These are phyloP conservation scores for Lophura nycthemera DNA, from an alignment of 2,113 vertebrate genomes.

Conservation along the genomic window DNA sequence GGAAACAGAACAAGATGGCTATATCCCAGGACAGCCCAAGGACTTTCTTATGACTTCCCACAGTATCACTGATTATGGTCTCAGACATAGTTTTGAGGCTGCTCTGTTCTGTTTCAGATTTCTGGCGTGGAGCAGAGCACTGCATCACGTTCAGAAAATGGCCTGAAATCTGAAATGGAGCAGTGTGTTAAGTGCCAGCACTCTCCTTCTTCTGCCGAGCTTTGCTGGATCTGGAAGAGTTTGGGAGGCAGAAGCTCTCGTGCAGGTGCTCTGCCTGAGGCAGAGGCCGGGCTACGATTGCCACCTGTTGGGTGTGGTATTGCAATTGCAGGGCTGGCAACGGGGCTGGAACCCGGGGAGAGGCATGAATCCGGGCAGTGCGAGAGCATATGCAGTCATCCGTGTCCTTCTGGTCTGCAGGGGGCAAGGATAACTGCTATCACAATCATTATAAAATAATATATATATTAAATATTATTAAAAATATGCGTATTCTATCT, in stretches of 20 bases:
- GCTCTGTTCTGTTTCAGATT: not conserved
- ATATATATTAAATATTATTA: not conserved
- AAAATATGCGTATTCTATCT: not conserved
- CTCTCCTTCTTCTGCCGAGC: accelerated
- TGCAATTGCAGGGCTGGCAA: not conserved
- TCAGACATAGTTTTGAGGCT: accelerated
- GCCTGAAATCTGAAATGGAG: not conserved
- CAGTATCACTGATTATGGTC: not conserved
- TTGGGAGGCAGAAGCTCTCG: not conserved
- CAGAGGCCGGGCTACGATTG: not conserved
- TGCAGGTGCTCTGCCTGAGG: not conserved
- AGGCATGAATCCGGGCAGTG: not conserved
- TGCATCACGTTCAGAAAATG: not conserved
- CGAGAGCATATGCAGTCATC: too few relatives aligned
- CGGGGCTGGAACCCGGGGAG: not conserved
- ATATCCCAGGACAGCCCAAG: not conserved
- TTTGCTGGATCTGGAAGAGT: not conserved
- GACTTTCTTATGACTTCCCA: not conserved
- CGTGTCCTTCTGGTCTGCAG: not conserved
- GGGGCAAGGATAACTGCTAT: not conserved
- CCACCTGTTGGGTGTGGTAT: slow-evolving; percentile 45
- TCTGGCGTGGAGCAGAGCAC: not conserved
- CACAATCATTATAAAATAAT: not conserved
- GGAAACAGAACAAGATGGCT: not conserved
- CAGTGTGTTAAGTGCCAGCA: not conserved